Conservation (phyloP, 2,888 invertebrate genomes). For the Peribatodes rhomboidaria region DNA sequence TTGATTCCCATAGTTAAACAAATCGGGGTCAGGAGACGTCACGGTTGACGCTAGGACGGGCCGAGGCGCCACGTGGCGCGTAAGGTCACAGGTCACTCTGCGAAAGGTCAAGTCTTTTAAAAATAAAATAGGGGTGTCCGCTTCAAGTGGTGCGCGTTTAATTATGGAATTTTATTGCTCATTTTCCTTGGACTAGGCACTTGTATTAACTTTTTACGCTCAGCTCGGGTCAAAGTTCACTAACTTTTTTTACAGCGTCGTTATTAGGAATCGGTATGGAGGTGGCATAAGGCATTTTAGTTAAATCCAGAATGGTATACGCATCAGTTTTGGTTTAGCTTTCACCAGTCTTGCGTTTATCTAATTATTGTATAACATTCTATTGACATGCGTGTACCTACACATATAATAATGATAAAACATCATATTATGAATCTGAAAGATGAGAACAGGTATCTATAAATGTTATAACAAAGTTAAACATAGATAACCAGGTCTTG, state of each 20-base stretch:
- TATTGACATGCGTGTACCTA: too few species aligned
- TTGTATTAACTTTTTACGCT: slow-evolving; percentile 34
- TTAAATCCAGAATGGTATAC: neutral
- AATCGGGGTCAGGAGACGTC: slow-evolving; percentile 59
- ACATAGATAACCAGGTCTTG: too few species aligned
- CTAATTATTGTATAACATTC: too few species aligned
- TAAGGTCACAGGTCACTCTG: slow-evolving; percentile 73
- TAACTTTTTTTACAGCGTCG: slow-evolving; percentile 28
- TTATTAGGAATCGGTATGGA: slow-evolving; percentile 23
- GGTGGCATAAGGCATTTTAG: slow-evolving; percentile 10
- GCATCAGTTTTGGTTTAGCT: slow-evolving; percentile 2
- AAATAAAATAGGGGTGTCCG: slow-evolving; percentile 57
- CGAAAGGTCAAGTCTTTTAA: slow-evolving; percentile 68
- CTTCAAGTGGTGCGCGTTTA: slow-evolving; percentile 45
- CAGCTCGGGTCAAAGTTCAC: slow-evolving; percentile 18
- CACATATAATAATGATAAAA: too few species aligned
- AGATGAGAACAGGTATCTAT: too few species aligned
- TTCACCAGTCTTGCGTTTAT: neutral
- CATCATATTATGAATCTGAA: too few species aligned
- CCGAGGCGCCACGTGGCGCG: slow-evolving; percentile 71
- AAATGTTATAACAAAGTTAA: too few species aligned
- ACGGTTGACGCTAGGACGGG: slow-evolving; percentile 53
- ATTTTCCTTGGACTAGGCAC: slow-evolving; percentile 31
- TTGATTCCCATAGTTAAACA: slow-evolving; percentile 59
- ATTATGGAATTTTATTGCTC: slow-evolving; percentile 39